Evolutionary conservation across 2,797 vertebrate species (phyloP), one percentile per base, ranked within the genome.

Genomic region (Alfaro cultratus): DNA sequence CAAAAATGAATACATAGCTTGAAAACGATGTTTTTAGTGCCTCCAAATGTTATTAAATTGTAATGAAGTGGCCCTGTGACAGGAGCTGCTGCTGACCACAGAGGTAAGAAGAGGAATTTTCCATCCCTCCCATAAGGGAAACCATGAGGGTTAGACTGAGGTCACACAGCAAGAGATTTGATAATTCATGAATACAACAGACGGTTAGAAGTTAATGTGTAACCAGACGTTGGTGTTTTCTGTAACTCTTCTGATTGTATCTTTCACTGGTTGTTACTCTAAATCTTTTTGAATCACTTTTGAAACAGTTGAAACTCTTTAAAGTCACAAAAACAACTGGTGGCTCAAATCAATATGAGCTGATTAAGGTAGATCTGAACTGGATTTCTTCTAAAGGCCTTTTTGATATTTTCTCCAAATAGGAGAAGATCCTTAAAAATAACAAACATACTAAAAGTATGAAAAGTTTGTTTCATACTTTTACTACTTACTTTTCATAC

Each of bases 81-180:
- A 31, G 18, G 2, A 51, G 23, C 11, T 5, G 3, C 34, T 36
- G 5, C 21, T 46, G 10, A 9, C 1, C 57, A 39, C 21, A 10
- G n/a, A 26, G 11, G 31, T 5, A 47, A 46, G 45, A 45, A 62
- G 53, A 55, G 74, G 72, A 85, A 83, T 62, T 77, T 88, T 86
- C 80, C 83, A 83, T 4, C 60, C 29, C n/a, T 39, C 45, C 16
- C 68, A 39, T 15, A 10, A 34, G 43, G 6, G 7, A 26, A 21
- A 45, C 8, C 3, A n/a, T 46, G 18, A n/a, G 47, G 23, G 10
- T 15, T 26, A 47, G 36, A 53, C 15, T 53, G 45, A 41, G 39
- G 36, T 68, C 64, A 26, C 62, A 39, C 36, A 41, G 64, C 6
- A 1, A 39, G 9, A 9, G 4, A 1, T 68, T 41, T 68, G 36